Conservation (phyloP, 2,113 vertebrate genomes). For the Oplegnathus fasciatus region DNA sequence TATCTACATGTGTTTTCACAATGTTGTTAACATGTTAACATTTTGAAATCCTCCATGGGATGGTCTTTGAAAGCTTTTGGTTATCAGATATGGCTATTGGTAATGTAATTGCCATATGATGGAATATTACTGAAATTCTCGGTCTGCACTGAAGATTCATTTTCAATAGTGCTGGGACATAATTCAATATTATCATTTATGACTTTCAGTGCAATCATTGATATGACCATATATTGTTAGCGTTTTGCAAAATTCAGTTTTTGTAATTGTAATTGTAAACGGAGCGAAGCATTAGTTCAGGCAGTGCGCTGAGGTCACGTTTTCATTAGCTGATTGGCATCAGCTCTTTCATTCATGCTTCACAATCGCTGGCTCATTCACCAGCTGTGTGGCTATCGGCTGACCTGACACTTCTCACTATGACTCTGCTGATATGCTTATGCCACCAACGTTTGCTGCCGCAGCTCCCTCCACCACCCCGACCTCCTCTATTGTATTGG, state of each 20-base stretch:
- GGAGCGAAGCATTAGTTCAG: neutral
- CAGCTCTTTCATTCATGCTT: slow-evolving; percentile 5
- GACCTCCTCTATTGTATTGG: no score
- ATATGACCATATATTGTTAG: neutral
- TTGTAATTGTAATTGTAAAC: neutral
- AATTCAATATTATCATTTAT: neutral
- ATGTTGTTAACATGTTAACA: neutral
- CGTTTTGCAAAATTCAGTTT: neutral
- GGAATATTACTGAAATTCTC: neutral
- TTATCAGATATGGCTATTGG: neutral
- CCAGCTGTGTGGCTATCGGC: neutral
- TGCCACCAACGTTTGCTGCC: no score
- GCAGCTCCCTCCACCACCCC: neutral
- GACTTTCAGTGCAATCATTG: neutral
- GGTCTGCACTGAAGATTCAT: neutral
- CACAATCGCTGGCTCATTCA: neutral
- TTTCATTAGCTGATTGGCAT: neutral
- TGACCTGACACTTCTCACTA: neutral
- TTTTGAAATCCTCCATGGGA: neutral
- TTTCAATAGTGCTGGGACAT: neutral
- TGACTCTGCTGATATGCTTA: neutral
- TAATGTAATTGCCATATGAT: neutral
- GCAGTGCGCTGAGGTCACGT: neutral
- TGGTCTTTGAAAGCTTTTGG: neutral
- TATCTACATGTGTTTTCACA: neutral